Base-by-base conservation (phyloP, 2,888 invertebrate species). In the Steromphala cineraria region DNA sequence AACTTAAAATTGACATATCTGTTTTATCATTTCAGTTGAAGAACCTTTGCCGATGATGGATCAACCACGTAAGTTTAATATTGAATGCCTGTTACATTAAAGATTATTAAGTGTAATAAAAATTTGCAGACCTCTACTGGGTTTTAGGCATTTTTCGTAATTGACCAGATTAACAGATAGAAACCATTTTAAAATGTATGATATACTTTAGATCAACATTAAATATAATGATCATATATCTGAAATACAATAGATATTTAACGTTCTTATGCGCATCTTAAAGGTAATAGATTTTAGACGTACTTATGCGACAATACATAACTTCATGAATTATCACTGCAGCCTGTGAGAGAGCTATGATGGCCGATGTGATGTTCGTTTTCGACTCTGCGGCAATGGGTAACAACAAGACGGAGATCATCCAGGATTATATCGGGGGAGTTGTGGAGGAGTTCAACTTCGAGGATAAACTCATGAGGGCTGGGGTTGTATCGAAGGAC, bases 291-390 rank as follows among this genome's bases (percentile, higher is more conserved):
- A 13, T 46, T 5, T 46, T 46, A 10, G 5, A 46, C 46, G 46
- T 46, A 1, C 4, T 5, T 46, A 46, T 13, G 5, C 46, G 46
- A 10, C 46, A 46, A 46, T 46, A 46, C 7, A 10, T 13, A 46
- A 46, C 10, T 10, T 46, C 46, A 1, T 46, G 46, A 46, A 1
- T 28, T 28, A 24, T n/a, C 24, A 28, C 15, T 24, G 75, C 87
- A 79, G 81, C 53, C 4, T 90, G 90, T 80, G 85, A 86, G 0
- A 67, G 80, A 0, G 82, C 79, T 17, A 81, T 79, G 28, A 62
- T 80, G 24, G 89, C 90, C 19, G 91, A 92, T 78, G 87, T 91
- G 17, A 85, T 91, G 82, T 91, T 92, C 76, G 82, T 89, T 13
- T 84, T 90, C 56, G 88, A 91, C 67, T 83, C 86, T 3, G 77